Conservation (phyloP, 2,888 invertebrate genomes). For the Magallana nippona region DNA sequence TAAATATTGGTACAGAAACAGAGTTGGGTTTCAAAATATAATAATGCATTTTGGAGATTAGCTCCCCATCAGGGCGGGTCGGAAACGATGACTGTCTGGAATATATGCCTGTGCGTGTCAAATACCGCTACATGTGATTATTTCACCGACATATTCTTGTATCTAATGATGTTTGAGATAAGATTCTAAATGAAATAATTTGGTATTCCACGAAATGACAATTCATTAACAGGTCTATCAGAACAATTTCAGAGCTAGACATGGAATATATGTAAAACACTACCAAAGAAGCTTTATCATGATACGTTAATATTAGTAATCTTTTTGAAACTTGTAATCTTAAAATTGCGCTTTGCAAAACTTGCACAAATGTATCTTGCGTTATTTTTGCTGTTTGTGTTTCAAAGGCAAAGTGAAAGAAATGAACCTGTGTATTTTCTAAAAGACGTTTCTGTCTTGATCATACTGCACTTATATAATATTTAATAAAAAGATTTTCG, state of each 20-base stretch:
- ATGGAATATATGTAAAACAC: background rate
- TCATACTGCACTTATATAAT: no score
- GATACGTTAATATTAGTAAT: no score
- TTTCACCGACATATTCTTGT: background rate
- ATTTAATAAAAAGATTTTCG: no score
- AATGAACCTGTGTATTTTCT: no score
- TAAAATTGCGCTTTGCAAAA: no score
- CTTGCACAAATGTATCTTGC: no score
- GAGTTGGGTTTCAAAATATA: constrained; percentile 21
- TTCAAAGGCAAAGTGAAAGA: no score
- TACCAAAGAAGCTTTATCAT: no score
- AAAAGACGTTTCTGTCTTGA: no score
- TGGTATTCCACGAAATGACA: background rate
- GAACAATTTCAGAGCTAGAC: background rate
- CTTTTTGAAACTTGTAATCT: no score
- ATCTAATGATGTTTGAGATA: constrained; percentile 5
- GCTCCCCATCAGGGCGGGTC: background rate
- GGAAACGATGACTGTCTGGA: background rate
- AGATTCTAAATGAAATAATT: constrained; percentile 4
- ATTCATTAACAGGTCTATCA: background rate
- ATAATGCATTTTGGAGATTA: constrained; percentile 30
- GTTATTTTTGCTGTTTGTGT: no score
- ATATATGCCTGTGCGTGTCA: background rate
- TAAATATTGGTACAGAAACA: constrained; percentile 19
- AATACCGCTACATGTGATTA: background rate